Conservation (phyloP, 2,888 invertebrate species). For the Nemapogon koenigi region DNA sequence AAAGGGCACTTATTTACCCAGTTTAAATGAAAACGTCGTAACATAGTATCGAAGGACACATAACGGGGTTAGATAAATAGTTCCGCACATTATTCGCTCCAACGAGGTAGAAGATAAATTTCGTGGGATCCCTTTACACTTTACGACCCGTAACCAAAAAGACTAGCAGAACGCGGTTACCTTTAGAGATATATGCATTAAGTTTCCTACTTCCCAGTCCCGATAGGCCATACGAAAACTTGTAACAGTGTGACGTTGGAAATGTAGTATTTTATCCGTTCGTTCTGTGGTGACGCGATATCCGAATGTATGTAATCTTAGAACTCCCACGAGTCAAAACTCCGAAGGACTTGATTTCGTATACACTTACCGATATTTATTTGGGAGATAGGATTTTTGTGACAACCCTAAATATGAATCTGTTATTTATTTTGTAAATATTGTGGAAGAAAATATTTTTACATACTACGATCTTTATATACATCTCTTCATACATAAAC, state of each 20-base stretch:
- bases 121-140: conserved; percentile 37
- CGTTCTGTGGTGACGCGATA: neutral
- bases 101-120: conserved; percentile 44
- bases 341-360: no score
- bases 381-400: no score
- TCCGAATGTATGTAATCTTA: no score
- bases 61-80: conserved; percentile 28
- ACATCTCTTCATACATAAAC: no score
- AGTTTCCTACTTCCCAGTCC: conserved; percentile 13
- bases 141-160: conserved; percentile 30
- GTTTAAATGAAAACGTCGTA: conserved; percentile 10
- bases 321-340: no score
- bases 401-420: no score
- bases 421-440: no score
- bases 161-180: conserved; percentile 29
- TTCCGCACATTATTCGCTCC: conserved; percentile 44
- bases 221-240: conserved; percentile 7
- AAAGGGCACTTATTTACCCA: no score
- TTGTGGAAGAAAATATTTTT: no score
- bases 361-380: no score
- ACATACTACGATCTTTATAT: no score
- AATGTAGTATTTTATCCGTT: conserved; percentile 1
- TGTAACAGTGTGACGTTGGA: neutral
- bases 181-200: conserved; percentile 25
- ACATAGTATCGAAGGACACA: conserved; percentile 8